Conservation (phyloP, 37 sponge, comb jelly and placozoan species). For the Geodia barretti region DNA sequence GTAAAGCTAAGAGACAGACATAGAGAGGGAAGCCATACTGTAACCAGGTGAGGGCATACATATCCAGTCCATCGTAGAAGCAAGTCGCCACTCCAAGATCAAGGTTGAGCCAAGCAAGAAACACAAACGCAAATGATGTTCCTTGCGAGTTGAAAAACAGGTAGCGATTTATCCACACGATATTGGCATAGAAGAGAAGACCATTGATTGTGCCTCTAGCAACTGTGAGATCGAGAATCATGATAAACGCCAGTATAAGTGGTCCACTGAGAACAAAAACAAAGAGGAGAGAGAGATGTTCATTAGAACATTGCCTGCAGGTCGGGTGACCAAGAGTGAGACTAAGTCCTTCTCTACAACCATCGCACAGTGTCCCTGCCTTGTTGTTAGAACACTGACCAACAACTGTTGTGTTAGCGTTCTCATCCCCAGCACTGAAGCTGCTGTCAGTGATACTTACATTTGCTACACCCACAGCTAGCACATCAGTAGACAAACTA, state of each 20-base stretch:
- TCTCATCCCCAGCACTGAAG: too few relatives aligned
- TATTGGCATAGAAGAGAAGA: constrained; percentile 36
- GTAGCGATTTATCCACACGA: constrained; percentile 9
- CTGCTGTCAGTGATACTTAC: too few relatives aligned
- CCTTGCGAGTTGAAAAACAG: background rate
- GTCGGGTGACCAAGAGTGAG: background rate
- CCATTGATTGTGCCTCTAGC: constrained; percentile 52
- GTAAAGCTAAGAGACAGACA: constrained; percentile 8
- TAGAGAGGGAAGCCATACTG: constrained; percentile 31
- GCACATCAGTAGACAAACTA: too few relatives aligned
- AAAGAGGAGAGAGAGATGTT: background rate
- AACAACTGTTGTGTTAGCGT: too few relatives aligned
- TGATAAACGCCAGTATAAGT: background rate
- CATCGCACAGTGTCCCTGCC: background rate
- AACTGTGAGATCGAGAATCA: constrained; percentile 38
- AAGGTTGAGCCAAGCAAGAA: constrained; percentile 42
- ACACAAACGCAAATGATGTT: background rate
- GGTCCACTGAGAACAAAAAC: background rate
- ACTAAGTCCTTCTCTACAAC: background rate
- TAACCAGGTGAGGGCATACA: constrained; percentile 2
- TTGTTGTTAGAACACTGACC: background rate
- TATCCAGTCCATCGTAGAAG: constrained; percentile 48
- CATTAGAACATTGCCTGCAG: background rate
- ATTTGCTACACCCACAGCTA: too few relatives aligned
- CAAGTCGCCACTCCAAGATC: constrained; percentile 25